A percentile compares a stretch with the other conserved stretches of the same genome.
Conservation (phyloP, 2,113 vertebrate species). For the Stomatorhinus ivindoensis region DNA sequence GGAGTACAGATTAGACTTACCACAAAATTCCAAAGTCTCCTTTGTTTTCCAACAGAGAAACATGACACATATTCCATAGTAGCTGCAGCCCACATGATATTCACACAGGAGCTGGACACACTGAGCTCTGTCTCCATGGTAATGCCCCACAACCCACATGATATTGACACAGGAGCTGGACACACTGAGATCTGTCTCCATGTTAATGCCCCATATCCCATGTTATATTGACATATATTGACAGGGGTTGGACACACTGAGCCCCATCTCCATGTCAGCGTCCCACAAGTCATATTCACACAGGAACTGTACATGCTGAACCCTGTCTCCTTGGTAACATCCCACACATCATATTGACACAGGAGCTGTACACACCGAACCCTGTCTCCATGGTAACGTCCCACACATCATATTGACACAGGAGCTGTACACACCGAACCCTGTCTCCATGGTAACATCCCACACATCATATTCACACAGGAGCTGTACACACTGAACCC, state of each 20-base stretch:
- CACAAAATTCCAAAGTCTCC: not conserved
- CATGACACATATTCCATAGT: not conserved
- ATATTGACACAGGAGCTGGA: not conserved
- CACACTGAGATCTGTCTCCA: not conserved
- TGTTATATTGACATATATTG: not conserved
- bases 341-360: not conserved
- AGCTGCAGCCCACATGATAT: not conserved
- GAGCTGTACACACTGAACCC: not conserved
- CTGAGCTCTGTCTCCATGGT: not conserved
- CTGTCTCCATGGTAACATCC: not conserved
- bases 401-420: not conserved
- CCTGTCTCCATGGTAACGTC: not conserved
- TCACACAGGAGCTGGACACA: not conserved
- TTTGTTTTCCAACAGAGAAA: not conserved
- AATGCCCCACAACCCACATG: not conserved
- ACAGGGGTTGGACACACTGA: not conserved
- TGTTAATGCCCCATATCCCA: not conserved
- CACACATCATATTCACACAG: not conserved
- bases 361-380: not conserved
- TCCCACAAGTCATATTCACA: too few species aligned
- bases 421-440: not conserved
- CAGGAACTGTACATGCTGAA: not conserved
- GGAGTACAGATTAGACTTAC: not conserved
- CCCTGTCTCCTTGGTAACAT: not conserved
- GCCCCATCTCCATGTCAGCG: not conserved